Evolutionary conservation across 2,113 vertebrate species (phyloP), one percentile per base, ranked within the genome.

Genomic region (Dasypus novemcinctus): DNA sequence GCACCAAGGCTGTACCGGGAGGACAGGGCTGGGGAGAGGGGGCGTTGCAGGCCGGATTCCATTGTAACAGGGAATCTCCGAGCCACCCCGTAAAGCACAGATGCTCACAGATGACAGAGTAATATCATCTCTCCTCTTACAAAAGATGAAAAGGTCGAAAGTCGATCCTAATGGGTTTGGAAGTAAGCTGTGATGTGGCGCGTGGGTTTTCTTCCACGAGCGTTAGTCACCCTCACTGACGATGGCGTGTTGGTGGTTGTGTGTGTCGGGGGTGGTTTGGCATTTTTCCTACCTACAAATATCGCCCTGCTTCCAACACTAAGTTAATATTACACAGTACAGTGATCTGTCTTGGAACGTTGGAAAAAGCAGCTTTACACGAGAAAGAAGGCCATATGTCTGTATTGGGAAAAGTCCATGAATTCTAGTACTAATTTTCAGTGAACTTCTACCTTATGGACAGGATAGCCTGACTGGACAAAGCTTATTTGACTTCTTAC

Each of bases 401-500:
- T 93, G 21, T 52, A 29, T 76, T 21, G 85, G 33, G 38, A 91
- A 79, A 76, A 49, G 23, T 27, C 64, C 36, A 52, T 64, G 76
- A 25, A 46, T 66, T 10, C 61, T 27, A 17, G n/a, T 57, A n/a
- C 36, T 83, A 57, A 87, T 75, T 86, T 74, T 74, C 74, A 90
- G 46, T 61, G 43, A 80, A 49, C 10, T 3, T 90, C 91, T 93
- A 7, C 57, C 66, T 87, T 96, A 49, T 87, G 9, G 80, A 79
- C 83, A 97, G 96, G 95, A 71, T 74, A 94, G 52, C 97, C 98
- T 99, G 97, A 99, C 99, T 96, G 99, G 99, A 92, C 99, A 99
- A 98, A 99, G 99, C 96, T 98, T 99, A 94, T 99, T 99, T 94
- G 99, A 99, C 98, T 99, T 99, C 98, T 98, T 99, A 97, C 99